phyloP scores from a whole-genome alignment of 2,797 vertebrate genomes.

The Lithobates sylvaticus region DNA sequence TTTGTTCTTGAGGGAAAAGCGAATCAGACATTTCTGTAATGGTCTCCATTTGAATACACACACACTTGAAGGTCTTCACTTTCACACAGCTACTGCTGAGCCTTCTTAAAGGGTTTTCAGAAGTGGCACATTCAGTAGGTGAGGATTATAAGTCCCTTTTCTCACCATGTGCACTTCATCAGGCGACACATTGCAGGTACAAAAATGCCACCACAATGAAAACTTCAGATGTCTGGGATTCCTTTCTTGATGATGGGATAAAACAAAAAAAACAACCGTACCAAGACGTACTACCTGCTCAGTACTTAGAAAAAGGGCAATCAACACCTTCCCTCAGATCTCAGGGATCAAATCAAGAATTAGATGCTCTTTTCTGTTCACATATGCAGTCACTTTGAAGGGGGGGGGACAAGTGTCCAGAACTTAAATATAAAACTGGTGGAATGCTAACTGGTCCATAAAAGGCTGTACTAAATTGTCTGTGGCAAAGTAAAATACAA shows the following conservation, averaged over 20 bases:
- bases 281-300: background rate
- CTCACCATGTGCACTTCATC: background rate
- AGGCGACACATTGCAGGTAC: background rate
- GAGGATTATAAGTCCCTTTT: background rate
- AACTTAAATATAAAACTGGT: slow-evolving; percentile 98
- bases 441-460: slow-evolving; percentile 94
- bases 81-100: background rate
- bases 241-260: background rate
- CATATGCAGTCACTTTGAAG: slow-evolving; percentile 10
- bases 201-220: background rate
- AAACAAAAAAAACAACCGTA: background rate
- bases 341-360: background rate
- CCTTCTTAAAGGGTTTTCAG: background rate
- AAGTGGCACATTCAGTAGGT: background rate
- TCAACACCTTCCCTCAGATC: background rate
- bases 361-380: slow-evolving; percentile 21
- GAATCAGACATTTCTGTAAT: background rate
- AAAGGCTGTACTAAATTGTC: slow-evolving; percentile 97
- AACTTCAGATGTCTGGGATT: background rate
- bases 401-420: slow-evolving; percentile 34
- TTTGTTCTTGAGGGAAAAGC: background rate
- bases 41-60: background rate
- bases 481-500: slow-evolving; percentile 98
- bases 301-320: background rate
- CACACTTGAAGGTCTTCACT: background rate